Conservation (phyloP, 2,797 vertebrate genomes). For the Alcedo atthis region DNA sequence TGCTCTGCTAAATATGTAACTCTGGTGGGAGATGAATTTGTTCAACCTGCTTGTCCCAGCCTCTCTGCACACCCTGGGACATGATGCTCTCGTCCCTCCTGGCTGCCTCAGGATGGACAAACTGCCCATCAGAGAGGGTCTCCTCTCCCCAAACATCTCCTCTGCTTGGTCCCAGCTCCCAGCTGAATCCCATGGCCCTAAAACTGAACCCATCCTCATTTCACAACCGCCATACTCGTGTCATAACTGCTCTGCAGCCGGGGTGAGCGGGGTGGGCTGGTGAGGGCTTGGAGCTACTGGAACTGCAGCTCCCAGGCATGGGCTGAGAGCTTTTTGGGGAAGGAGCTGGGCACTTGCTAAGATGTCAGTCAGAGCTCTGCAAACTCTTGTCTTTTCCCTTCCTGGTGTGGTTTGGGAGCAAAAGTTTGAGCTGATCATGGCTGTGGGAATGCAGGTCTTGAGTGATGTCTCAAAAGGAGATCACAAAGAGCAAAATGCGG, state of each 20-base stretch:
- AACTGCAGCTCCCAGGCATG: accelerated
- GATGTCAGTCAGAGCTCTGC: accelerated
- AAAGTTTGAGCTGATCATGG: accelerated
- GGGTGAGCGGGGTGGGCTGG: accelerated
- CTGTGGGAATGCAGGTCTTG: accelerated
- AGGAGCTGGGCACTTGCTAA: not conserved
- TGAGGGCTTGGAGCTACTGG: not conserved
- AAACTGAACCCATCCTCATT: accelerated
- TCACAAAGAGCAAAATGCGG: not conserved
- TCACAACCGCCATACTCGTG: accelerated
- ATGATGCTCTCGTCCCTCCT: accelerated
- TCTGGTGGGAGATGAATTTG: accelerated
- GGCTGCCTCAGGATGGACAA: accelerated
- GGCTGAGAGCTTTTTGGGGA: not conserved
- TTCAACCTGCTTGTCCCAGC: not conserved
- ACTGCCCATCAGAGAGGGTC: accelerated
- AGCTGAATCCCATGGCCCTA: not conserved
- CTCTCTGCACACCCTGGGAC: accelerated
- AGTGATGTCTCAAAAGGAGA: accelerated
- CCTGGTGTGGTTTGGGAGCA: not conserved
- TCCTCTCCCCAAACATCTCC: accelerated
- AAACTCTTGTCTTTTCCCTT: not conserved
- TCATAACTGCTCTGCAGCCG: accelerated
- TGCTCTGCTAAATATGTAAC: not conserved
- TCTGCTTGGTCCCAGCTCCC: not conserved